Evolutionary conservation across 2,888 invertebrate species (phyloP).

Genomic region (Aromia moschata): DNA sequence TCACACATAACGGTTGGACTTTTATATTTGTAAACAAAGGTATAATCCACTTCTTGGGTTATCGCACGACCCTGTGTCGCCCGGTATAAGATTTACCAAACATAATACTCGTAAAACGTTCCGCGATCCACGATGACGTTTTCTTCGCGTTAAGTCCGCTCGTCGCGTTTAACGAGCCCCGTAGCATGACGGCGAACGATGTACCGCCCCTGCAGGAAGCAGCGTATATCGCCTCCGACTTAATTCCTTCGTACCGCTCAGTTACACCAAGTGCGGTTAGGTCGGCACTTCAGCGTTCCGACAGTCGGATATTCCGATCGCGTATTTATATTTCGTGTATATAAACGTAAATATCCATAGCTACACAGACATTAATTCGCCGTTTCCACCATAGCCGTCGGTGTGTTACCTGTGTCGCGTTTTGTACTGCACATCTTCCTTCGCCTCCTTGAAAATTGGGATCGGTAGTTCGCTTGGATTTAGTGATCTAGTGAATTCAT

Average conservation of each 20-base stretch:
- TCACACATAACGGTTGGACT: no score
- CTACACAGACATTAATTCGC: not conserved
- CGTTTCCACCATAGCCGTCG: no score
- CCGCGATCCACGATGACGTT: not conserved
- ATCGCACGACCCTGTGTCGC: no score
- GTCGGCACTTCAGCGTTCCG: slow-evolving; percentile 31
- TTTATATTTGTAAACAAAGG: no score
- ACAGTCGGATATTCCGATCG: slow-evolving; percentile 16
- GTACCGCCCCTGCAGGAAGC: slow-evolving; percentile 37
- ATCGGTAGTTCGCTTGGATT: no score
- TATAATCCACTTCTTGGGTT: no score
- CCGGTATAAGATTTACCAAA: no score
- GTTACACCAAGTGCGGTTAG: slow-evolving; percentile 24
- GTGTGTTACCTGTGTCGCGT: no score
- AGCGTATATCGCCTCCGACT: slow-evolving; percentile 34
- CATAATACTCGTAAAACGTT: not conserved
- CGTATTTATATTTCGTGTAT: slow-evolving; percentile 15
- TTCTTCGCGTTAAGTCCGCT: not conserved
- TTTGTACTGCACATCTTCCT: no score
- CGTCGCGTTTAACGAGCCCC: slow-evolving; percentile 1
- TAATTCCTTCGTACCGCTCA: slow-evolving; percentile 34
- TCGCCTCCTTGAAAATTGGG: no score
- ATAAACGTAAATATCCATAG: slow-evolving; percentile 18
- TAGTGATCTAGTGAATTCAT: no score
- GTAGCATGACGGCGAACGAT: slow-evolving; percentile 5